Conservation (phyloP, 2,113 vertebrate species). For the Pseudolaguvia tuberculata region DNA sequence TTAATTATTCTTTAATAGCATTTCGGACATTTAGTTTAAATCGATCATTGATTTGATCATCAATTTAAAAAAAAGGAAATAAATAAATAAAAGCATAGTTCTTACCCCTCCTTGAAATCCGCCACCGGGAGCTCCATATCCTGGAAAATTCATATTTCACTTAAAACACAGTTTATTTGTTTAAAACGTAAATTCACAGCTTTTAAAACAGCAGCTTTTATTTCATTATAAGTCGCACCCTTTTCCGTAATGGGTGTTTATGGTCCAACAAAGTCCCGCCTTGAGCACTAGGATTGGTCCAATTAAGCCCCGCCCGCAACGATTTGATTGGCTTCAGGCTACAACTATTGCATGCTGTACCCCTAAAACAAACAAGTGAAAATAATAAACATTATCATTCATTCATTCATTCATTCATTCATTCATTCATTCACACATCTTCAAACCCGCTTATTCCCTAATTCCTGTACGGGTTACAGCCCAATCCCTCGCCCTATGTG, state of each 20-base stretch:
- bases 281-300: neutral
- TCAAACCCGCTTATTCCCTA: too few species aligned
- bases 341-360: neutral
- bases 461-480: too few species aligned
- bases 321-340: neutral
- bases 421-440: too few species aligned
- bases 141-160: slow-evolving; percentile 55
- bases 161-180: neutral
- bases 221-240: slow-evolving; percentile 1
- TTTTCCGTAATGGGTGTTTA: slow-evolving; percentile 15
- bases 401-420: too few species aligned
- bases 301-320: neutral
- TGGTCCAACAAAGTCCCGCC: neutral
- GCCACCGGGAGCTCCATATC: slow-evolving; percentile 55
- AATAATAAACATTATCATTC: neutral
- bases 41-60: neutral
- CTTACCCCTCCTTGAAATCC: slow-evolving; percentile 55
- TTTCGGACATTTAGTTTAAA: neutral
- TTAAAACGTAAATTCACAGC: too few species aligned
- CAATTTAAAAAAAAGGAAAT: neutral
- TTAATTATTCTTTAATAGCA: neutral
- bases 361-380: neutral
- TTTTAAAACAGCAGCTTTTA: neutral
- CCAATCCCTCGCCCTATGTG: too few species aligned
- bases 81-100: neutral